Conservation (phyloP, 2,888 invertebrate species). For the Oscheius sp. region DNA sequence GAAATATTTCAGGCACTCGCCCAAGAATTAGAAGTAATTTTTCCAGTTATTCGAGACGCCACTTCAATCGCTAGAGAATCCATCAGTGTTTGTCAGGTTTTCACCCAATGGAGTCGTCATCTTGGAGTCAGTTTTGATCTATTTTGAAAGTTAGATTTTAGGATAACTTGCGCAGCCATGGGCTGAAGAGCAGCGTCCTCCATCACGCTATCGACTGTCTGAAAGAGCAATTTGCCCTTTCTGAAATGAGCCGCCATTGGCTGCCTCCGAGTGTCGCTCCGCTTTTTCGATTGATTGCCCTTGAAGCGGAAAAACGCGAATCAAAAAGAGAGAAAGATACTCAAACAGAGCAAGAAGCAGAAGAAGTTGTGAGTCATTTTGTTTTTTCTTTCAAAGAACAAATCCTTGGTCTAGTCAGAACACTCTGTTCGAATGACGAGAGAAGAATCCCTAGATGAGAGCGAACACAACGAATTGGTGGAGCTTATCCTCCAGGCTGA, state of each 20-base stretch:
- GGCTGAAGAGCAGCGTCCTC: slow-evolving; percentile 10
- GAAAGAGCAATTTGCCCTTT: slow-evolving; percentile 50
- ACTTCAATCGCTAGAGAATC: slow-evolving; percentile 57
- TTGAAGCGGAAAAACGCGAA: slow-evolving; percentile 19
- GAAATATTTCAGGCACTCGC: slow-evolving; percentile 32
- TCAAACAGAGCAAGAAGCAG: background rate
- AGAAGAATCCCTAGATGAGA: too few relatives aligned
- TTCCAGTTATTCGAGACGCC: slow-evolving; percentile 60
- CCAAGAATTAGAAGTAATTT: slow-evolving; percentile 50
- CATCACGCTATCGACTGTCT: slow-evolving; percentile 52
- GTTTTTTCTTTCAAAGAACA: too few relatives aligned
- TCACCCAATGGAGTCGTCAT: slow-evolving; percentile 60
- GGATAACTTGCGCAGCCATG: slow-evolving; percentile 4
- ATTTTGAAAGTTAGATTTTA: background rate
- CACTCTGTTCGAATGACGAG: background rate
- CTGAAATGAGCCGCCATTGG: slow-evolving; percentile 60
- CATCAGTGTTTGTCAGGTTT: slow-evolving; percentile 56
- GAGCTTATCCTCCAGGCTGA: slow-evolving; percentile 3
- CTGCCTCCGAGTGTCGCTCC: slow-evolving; percentile 59
- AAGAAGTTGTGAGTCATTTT: background rate
- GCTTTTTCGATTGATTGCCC: slow-evolving; percentile 36
- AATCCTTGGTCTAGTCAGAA: background rate
- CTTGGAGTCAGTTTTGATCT: slow-evolving; percentile 35
- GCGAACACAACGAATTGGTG: too few relatives aligned
- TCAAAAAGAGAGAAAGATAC: background rate